Evolutionary conservation across 1,140 invertebrate genomes (phyloP), one percentile per base, ranked within the genome.

Genomic region (Pachyrhynchus sulphureomaculatus): DNA sequence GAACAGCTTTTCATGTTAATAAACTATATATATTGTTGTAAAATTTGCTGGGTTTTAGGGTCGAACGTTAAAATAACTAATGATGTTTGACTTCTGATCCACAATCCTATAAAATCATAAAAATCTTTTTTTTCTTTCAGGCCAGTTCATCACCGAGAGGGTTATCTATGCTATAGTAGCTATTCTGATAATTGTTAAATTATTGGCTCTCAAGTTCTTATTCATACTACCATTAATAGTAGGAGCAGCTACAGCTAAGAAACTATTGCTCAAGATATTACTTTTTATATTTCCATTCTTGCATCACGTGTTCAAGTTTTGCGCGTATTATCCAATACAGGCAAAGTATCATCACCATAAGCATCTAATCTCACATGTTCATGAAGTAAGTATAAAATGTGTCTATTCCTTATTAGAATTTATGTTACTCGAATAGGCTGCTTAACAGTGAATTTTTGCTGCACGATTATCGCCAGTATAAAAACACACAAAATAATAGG

Each of bases 281-380:
- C 80, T 92, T 1, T 92, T 92, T 80, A 70, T 92, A 4, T 89
- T 92, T 71, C 90, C 90, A 0, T 88, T 88, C 0, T 77, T 92
- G 34, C 84, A 88, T 45, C 88, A 91, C 71, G 82, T 92, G 60
- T 92, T 92, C 78, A 92, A 91, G 72, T 79, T 91, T 1, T 92
- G 90, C 74, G 88, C 88, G 76, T 91, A 91, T 66, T 88, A 90
- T 56, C 83, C 84, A 49, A 85, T 89, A 58, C 78, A 79, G 1
- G 83, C 86, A n/a, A 89, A 89, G 67, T 87, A 83, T 65, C 88
- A 91, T 69, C 89, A 91, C 65, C 89, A 91, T 71, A 89, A 91
- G 74, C 89, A 91, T 75, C 79, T 84, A 54, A 84, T 86, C 18
- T 78, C 78, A 4, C 84, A 86, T 75, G 79, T 86, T 69, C 85